Base-by-base conservation (phyloP, 2,797 vertebrate species). In the Leucoraja ocellata region DNA sequence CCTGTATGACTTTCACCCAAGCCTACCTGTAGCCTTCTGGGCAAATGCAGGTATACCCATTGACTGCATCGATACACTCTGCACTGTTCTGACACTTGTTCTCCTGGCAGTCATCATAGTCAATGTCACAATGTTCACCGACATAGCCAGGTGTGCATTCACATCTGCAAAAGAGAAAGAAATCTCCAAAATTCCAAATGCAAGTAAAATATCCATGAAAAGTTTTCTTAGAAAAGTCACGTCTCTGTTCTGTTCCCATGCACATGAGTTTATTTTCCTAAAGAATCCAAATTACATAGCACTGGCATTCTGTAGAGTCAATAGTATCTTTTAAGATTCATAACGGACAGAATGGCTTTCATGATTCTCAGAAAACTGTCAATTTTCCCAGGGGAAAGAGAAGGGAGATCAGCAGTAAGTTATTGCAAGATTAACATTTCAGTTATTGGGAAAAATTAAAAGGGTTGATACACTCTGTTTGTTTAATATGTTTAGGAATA, bases 51-150 rank as follows among this genome's bases (percentile, higher is more conserved):
- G 98, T 99, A 93, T 99, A 99, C 68, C 99, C 98, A 0, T 99
- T 99, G 80, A 99, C 94, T 0, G 98, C 98, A 0, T 99, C 99
- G 0, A 98, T 98, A 94, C 99, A 99, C 93, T 97, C 98, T 0
- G 97, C 99, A 93, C 98, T 98, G 0, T 98, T 99, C 96, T 98
- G 97, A 95, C 99, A 99, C 94, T 99, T 99, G 95, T 99, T 98
- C n/a, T 99, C 98, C 76, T 97, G 97, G 94, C 99, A 99, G 94
- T 99, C 99, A 0, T 99, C 97, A 80, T 97, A 97, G 93, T 99
- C 98, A 93, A 97, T 94, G 93, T 98, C 98, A 93, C 99, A 99
- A 25, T 99, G 98, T 65, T 99, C 98, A 0, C 98, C 98, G 0
- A 98, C 94, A 3, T 98, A 99, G 0, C 99, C 99, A 25, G 98